Evolutionary conservation across 2,113 vertebrate genomes (phyloP).

Genomic region (Apus apus): DNA sequence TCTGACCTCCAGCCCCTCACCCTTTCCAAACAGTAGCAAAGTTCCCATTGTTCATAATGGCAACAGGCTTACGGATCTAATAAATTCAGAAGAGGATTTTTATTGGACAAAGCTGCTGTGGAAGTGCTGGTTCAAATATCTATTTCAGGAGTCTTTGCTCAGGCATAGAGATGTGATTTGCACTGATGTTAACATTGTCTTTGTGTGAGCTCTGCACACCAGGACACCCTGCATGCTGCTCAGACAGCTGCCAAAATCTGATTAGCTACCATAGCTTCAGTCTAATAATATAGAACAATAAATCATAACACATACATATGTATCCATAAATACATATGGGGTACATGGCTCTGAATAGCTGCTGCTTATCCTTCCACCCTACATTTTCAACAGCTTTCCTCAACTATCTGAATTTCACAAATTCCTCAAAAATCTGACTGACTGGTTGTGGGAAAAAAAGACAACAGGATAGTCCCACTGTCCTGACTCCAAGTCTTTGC

Average conservation of each 20-base stretch:
- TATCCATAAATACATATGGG: not conserved
- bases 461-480: accelerated
- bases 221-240: not conserved
- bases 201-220: not conserved
- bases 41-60: not conserved
- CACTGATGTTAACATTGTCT: not conserved
- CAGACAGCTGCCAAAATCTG: not conserved
- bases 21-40: not conserved
- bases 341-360: not conserved
- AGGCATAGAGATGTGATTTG: not conserved
- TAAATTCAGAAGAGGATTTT: not conserved
- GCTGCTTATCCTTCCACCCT: not conserved
- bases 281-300: not conserved
- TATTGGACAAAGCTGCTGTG: not conserved
- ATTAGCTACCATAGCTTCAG: not conserved
- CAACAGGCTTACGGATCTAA: not conserved
- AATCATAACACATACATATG: not conserved
- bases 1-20: not conserved
- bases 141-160: slow-evolving; percentile 4
- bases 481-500: not conserved
- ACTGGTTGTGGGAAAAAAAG: not conserved
- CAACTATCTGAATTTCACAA: not conserved
- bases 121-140: not conserved
- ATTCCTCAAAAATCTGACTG: not conserved
- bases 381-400: not conserved